phyloP scores from a whole-genome alignment of 2,113 vertebrate genomes.

The Odocoileus hemionus region DNA sequence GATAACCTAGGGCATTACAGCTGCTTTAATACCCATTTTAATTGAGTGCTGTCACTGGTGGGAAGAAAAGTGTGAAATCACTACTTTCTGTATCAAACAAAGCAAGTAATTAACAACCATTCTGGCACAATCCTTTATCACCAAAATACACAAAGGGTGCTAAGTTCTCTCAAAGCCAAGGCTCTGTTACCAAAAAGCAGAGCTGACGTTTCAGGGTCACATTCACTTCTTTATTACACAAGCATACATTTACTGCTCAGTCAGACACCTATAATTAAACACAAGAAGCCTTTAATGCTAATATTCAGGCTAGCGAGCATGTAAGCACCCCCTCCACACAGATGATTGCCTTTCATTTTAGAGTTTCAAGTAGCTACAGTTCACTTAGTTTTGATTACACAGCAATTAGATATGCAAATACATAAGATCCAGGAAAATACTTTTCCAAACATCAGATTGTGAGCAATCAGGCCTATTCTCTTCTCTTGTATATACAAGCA shows the following conservation, averaged over 20 bases:
- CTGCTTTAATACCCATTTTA: slow-evolving; percentile 78
- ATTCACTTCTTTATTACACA: slow-evolving; percentile 78
- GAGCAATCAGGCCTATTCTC: slow-evolving; percentile 85
- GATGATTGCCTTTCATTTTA: slow-evolving; percentile 84
- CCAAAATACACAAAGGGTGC: slow-evolving; percentile 78
- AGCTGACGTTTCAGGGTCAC: slow-evolving; percentile 83
- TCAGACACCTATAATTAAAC: slow-evolving; percentile 85
- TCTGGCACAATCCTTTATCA: slow-evolving; percentile 82
- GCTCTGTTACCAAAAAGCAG: slow-evolving; percentile 73
- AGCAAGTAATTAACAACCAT: slow-evolving; percentile 84
- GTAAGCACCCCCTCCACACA: slow-evolving; percentile 70
- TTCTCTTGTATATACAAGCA: slow-evolving; percentile 72
- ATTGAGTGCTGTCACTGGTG: slow-evolving; percentile 76
- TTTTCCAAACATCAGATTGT: slow-evolving; percentile 78
- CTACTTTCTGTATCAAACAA: slow-evolving; percentile 82
- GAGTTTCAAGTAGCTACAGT: slow-evolving; percentile 83
- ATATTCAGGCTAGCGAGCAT: slow-evolving; percentile 75
- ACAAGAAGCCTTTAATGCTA: slow-evolving; percentile 79
- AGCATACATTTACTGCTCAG: slow-evolving; percentile 81
- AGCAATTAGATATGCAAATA: slow-evolving; percentile 87
- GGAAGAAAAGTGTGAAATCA: slow-evolving; percentile 66
- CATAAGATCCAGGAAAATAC: slow-evolving; percentile 75
- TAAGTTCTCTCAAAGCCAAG: slow-evolving; percentile 77
- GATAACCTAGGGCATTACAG: slow-evolving; percentile 73
- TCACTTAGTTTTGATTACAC: slow-evolving; percentile 86